Evolutionary conservation across 2,888 invertebrate species (phyloP).

Genomic region (Andrena chrysosceles): DNA sequence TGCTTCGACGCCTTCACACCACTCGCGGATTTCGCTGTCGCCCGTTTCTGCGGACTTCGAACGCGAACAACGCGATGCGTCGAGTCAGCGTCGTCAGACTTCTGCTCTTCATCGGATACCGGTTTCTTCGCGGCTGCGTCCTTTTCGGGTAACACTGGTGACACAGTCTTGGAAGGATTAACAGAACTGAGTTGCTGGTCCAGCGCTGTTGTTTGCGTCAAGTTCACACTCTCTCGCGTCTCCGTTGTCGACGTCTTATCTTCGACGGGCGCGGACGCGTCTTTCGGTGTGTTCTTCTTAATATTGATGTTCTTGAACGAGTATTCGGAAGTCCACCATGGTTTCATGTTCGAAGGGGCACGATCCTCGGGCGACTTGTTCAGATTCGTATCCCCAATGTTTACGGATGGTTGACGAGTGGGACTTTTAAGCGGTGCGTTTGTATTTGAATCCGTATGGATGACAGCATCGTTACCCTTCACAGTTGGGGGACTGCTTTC

Average conservation of each 20-base stretch:
- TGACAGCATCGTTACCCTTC: neutral
- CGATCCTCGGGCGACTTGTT: conserved; percentile 18
- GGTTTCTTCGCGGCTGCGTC: neutral
- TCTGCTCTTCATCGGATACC: neutral
- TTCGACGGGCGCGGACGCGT: rapidly evolving
- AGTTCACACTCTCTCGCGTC: too few species aligned
- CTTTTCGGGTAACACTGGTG: neutral
- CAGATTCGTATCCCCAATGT: neutral
- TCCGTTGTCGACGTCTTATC: too few species aligned
- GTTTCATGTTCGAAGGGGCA: conserved; percentile 49
- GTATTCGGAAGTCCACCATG: conserved; percentile 70
- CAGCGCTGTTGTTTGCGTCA: neutral
- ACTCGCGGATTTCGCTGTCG: neutral
- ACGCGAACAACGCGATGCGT: neutral
- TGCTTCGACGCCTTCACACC: neutral
- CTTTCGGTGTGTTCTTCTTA: neutral
- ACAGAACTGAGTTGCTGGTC: neutral
- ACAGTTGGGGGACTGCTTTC: neutral
- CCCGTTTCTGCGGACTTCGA: neutral
- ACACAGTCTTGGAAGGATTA: neutral
- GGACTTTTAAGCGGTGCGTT: neutral
- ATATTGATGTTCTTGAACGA: conserved; percentile 56
- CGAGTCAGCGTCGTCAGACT: neutral
- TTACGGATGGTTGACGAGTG: neutral
- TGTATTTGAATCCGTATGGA: neutral